Percentiles rank a stretch among this genome's conserved stretches.
Evolutionary conservation across 2,113 vertebrate species (phyloP).

Genomic region (Corythornis cristatus): DNA sequence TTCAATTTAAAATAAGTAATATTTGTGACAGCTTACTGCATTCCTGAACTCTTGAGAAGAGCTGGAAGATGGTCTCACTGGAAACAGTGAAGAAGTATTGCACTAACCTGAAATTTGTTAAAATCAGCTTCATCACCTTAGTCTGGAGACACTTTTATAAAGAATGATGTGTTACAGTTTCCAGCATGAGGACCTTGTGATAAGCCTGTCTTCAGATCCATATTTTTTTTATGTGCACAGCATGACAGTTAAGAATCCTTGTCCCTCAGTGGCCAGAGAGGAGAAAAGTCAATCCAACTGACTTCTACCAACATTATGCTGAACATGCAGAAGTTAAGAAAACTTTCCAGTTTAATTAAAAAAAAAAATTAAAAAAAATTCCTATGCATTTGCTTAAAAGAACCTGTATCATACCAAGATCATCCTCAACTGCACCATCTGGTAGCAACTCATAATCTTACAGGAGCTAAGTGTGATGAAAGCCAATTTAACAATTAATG

Average conservation of each 20-base stretch:
- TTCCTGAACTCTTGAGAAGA: neutral
- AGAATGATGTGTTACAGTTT: neutral
- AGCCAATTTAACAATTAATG: neutral
- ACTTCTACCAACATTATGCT: neutral
- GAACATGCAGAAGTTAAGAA: neutral
- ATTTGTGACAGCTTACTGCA: neutral
- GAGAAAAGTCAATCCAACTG: neutral
- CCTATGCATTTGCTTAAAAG: neutral
- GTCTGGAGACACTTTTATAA: neutral
- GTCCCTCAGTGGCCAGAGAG: neutral
- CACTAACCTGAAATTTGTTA: neutral
- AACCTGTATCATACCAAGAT: neutral
- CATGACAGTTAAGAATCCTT: neutral
- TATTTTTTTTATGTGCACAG: accelerated
- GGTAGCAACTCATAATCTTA: slow-evolving; percentile 13
- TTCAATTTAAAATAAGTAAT: neutral
- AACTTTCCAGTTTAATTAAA: neutral
- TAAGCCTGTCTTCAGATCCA: neutral
- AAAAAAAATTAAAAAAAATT: neutral
- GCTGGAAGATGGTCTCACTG: neutral
- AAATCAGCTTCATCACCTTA: neutral
- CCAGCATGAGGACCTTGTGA: neutral
- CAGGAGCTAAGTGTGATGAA: neutral
- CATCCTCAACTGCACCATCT: slow-evolving; percentile 27
- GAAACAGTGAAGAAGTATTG: neutral